A percentile compares a stretch with the other conserved stretches of the same genome.
These are phyloP conservation scores for Drosophila paranaensis DNA, from an alignment of 2,888 invertebrate genomes.

Conservation along the genomic window DNA sequence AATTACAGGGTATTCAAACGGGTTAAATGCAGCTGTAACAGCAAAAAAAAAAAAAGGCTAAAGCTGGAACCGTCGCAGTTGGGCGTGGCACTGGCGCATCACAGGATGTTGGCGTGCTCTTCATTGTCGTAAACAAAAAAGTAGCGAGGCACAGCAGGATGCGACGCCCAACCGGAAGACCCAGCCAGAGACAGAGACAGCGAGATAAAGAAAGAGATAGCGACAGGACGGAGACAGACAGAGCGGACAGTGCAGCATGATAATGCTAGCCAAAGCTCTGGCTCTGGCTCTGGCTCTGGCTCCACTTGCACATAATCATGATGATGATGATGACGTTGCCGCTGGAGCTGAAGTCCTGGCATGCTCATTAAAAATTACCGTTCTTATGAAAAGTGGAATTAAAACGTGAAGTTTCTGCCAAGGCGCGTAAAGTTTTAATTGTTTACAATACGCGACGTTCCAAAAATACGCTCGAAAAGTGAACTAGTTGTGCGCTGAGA, in stretches of 20 bases:
- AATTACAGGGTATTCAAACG: constrained; percentile 47
- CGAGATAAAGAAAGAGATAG: constrained; percentile 10
- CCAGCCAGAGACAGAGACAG: constrained; percentile 15
- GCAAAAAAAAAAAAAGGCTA: constrained; percentile 37
- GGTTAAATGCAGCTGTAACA: constrained; percentile 74
- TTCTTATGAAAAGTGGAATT: constrained; percentile 78
- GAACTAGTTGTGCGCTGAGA: not conserved
- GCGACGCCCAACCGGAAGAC: constrained; percentile 52
- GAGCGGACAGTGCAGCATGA: constrained; percentile 33
- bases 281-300: constrained; percentile 23
- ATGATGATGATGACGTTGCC: constrained; percentile 6
- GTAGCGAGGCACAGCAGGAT: constrained; percentile 58
- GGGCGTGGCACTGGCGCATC: constrained; percentile 16
- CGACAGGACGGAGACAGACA: constrained; percentile 31
- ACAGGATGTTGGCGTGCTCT: constrained; percentile 59
- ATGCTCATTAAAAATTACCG: constrained; percentile 81
- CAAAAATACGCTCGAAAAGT: constrained; percentile 34
- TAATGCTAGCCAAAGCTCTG: constrained; percentile 32
- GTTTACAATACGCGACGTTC: constrained; percentile 77
- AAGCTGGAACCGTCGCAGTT: constrained; percentile 6
- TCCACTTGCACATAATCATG: constrained; percentile 27
- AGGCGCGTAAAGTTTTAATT: constrained; percentile 72
- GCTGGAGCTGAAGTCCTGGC: constrained; percentile 27
- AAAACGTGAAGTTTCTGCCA: constrained; percentile 68
- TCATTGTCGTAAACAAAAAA: constrained; percentile 77